A percentile compares a stretch with the other conserved stretches of the same genome.
Conservation (phyloP, 2,888 invertebrate species). For the Eurytoma adleriae region DNA sequence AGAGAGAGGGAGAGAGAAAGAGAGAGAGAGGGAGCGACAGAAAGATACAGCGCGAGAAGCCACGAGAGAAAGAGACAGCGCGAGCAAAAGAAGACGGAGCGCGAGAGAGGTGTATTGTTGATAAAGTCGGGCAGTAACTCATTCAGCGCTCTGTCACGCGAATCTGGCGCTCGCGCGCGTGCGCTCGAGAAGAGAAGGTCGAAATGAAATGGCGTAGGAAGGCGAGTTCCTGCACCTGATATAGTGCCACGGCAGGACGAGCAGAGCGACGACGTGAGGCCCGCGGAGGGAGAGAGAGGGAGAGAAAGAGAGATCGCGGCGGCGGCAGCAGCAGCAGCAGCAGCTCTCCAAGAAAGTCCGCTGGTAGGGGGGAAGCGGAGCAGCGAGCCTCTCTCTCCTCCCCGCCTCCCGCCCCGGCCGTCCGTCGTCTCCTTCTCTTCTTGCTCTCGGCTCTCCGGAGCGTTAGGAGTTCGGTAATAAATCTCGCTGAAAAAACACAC, state of each 20-base stretch:
- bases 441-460: conserved; percentile 18
- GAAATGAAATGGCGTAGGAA: conserved; percentile 61
- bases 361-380: background rate
- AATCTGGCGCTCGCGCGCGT: conserved; percentile 51
- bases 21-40: background rate
- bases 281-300: conserved; percentile 52
- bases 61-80: conserved; percentile 37
- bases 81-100: conserved; percentile 37
- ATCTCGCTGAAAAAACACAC: conserved; percentile 73
- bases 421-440: conserved; percentile 19
- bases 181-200: conserved; percentile 57
- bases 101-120: conserved; percentile 53
- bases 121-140: conserved; percentile 59
- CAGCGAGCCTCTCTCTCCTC: conserved; percentile 38
- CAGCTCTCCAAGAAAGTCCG: conserved; percentile 52
- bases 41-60: conserved; percentile 18
- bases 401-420: conserved; percentile 35
- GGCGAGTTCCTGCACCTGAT: conserved; percentile 60
- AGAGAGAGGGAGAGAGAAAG: background rate
- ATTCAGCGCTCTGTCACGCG: conserved; percentile 59
- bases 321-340: background rate
- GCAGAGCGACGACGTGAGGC: conserved; percentile 64
- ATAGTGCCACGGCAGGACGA: conserved; percentile 61
- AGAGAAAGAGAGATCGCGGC: conserved; percentile 2
- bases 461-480: conserved; percentile 72